A percentile compares a stretch with the other conserved stretches of the same genome.
Conservation (phyloP, 2,113 vertebrate species). For the Speoplatyrhinus poulsoni region DNA sequence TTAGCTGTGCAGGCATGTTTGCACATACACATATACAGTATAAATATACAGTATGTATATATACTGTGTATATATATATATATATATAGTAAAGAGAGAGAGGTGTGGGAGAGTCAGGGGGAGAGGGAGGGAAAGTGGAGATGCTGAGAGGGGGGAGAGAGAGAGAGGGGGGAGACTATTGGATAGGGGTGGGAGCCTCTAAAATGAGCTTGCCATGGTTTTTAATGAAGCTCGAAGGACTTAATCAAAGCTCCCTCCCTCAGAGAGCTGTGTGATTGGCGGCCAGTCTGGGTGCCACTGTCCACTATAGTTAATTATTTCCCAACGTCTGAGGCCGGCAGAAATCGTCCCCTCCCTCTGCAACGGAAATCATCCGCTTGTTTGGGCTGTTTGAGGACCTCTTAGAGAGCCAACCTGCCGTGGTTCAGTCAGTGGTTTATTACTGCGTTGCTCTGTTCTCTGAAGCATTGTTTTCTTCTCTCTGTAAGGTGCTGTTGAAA, state of each 20-base stretch:
- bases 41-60: too few species aligned
- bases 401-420: background rate
- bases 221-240: slow-evolving; percentile 65
- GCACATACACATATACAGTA: too few species aligned
- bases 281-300: slow-evolving; percentile 43
- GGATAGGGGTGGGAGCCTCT: slow-evolving; percentile 27
- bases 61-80: background rate
- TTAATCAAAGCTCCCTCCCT: slow-evolving; percentile 58
- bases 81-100: background rate
- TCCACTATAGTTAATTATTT: slow-evolving; percentile 54
- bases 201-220: slow-evolving; percentile 60
- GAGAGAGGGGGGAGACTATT: background rate
- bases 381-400: background rate
- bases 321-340: slow-evolving; percentile 35
- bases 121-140: slow-evolving; percentile 5
- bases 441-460: background rate
- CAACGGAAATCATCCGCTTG: slow-evolving; percentile 10
- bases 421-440: background rate
- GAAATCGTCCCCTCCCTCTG: slow-evolving; percentile 7
- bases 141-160: background rate
- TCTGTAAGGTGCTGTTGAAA: background rate
- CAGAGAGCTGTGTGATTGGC: slow-evolving; percentile 40
- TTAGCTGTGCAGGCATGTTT: background rate
- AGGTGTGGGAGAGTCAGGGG: slow-evolving; percentile 3
- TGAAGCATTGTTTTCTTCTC: slow-evolving; percentile 1